phyloP scores from a whole-genome alignment of 2,888 invertebrate species.

The Melanophora roralis region DNA sequence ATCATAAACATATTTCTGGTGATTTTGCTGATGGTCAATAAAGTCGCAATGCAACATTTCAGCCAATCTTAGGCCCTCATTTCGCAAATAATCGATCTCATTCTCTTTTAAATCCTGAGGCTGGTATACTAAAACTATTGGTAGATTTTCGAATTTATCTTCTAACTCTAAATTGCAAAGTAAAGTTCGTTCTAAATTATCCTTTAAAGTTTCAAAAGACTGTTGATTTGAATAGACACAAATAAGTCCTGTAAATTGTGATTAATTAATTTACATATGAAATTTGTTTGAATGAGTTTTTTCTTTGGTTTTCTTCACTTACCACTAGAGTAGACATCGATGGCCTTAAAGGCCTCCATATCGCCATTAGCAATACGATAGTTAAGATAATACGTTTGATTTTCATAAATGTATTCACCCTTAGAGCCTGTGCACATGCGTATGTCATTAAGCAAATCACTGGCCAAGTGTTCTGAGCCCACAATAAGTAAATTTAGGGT shows the following conservation, averaged over 20 bases:
- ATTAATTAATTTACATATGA: too few species aligned
- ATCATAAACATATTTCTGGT: slow-evolving; percentile 77
- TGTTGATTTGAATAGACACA: slow-evolving; percentile 94
- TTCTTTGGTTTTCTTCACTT: slow-evolving; percentile 65
- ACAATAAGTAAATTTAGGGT: slow-evolving; percentile 90
- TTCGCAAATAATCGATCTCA: slow-evolving; percentile 89
- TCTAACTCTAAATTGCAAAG: slow-evolving; percentile 93
- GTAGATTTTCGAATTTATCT: slow-evolving; percentile 91
- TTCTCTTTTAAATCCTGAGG: slow-evolving; percentile 90
- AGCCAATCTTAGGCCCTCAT: slow-evolving; percentile 93
- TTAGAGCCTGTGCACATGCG: slow-evolving; percentile 91
- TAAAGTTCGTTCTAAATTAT: slow-evolving; percentile 93
- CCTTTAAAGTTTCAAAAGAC: slow-evolving; percentile 93
- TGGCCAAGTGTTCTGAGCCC: slow-evolving; percentile 90
- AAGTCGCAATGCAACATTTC: slow-evolving; percentile 82
- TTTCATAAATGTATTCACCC: slow-evolving; percentile 87
- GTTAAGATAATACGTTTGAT: slow-evolving; percentile 88
- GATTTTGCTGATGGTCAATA: slow-evolving; percentile 76
- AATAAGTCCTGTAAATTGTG: slow-evolving; percentile 82
- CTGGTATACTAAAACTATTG: slow-evolving; percentile 93
- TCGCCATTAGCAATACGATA: slow-evolving; percentile 92
- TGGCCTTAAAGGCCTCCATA: slow-evolving; percentile 89
- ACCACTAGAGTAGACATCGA: slow-evolving; percentile 94
- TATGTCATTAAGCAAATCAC: slow-evolving; percentile 91
- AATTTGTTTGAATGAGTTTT: background rate